Conservation (phyloP, 2,113 vertebrate species). For the Potamarius usumacintae region DNA sequence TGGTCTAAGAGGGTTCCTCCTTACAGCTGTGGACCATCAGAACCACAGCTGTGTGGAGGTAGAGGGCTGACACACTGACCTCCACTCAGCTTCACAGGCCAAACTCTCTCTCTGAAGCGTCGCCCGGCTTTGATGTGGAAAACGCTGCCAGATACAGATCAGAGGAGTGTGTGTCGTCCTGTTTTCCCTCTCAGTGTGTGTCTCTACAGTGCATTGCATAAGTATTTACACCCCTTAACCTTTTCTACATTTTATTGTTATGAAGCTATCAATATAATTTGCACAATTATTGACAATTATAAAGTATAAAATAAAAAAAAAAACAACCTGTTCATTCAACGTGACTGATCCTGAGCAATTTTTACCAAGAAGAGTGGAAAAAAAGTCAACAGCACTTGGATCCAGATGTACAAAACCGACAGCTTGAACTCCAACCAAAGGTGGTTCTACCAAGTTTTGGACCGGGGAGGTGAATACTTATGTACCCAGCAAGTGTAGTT, state of each 20-base stretch:
- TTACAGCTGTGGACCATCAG: slow-evolving; percentile 19
- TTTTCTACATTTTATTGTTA: neutral
- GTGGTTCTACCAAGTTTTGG: neutral
- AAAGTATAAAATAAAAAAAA: neutral
- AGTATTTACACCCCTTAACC: neutral
- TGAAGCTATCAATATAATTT: neutral
- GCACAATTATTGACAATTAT: neutral
- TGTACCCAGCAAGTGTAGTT: neutral
- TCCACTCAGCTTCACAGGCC: neutral
- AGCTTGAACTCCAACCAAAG: neutral
- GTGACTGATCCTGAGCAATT: neutral
- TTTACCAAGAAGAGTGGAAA: neutral
- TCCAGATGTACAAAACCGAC: neutral
- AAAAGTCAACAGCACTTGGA: neutral
- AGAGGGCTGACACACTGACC: slow-evolving; percentile 16
- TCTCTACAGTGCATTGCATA: neutral
- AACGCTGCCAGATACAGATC: slow-evolving; percentile 15
- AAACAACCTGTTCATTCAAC: neutral
- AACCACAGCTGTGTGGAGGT: slow-evolving; percentile 14
- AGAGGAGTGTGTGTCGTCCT: neutral
- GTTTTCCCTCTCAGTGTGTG: neutral
- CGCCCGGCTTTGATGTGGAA: slow-evolving; percentile 38
- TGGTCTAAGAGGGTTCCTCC: neutral
- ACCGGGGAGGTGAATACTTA: neutral
- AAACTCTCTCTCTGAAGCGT: slow-evolving; percentile 27